These are phyloP conservation scores for Pelusios castaneus DNA, from an alignment of 2,113 vertebrate species.

Conservation along the genomic window DNA sequence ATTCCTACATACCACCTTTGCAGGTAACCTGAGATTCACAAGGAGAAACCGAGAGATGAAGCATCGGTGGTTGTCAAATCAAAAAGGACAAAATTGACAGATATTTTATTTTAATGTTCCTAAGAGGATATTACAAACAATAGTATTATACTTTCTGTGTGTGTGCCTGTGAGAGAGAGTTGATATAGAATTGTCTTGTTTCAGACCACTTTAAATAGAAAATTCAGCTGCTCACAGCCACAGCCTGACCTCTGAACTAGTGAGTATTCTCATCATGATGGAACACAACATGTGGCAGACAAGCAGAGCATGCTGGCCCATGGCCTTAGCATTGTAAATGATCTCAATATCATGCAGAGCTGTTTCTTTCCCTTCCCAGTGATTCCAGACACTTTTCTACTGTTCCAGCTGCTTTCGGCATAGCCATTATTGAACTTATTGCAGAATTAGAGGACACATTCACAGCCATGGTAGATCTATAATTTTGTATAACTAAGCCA, in stretches of 20 bases:
- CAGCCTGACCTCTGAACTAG: neutral
- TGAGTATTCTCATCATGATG: rapidly evolving
- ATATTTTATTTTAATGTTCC: slow-evolving; percentile 14
- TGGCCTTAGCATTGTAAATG: neutral
- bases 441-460: neutral
- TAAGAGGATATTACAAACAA: neutral
- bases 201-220: neutral
- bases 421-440: neutral
- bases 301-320: rapidly evolving
- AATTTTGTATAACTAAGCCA: neutral
- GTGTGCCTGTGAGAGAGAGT: neutral
- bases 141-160: neutral
- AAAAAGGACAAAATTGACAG: slow-evolving; percentile 11
- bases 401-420: neutral
- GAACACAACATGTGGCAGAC: neutral
- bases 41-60: slow-evolving; percentile 21
- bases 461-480: neutral
- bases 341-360: neutral
- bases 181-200: neutral
- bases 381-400: neutral
- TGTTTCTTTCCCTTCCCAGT: neutral
- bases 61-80: slow-evolving; percentile 12
- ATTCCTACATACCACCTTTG: slow-evolving; percentile 19
- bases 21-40: neutral
- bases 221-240: neutral